Evolutionary conservation across 2,888 invertebrate genomes (phyloP).

Genomic region (Melangyna quadrimaculata): DNA sequence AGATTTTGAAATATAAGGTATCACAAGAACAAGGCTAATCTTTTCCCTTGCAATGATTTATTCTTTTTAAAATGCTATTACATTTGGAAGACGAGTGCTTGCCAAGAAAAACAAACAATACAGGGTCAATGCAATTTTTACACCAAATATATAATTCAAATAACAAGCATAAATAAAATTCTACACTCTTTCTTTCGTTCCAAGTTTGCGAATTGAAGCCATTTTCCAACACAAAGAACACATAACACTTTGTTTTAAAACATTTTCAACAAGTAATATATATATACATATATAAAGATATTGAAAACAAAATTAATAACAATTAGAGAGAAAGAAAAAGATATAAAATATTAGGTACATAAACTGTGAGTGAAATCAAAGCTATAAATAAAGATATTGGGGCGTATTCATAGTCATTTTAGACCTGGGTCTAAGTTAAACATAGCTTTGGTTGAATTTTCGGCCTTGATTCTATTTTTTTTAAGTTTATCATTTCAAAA

Average conservation of each 20-base stretch:
- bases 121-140: not conserved
- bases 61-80: too few relatives aligned
- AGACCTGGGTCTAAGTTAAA: too few relatives aligned
- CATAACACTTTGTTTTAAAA: slow-evolving; percentile 38
- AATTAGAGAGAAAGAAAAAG: slow-evolving; percentile 53
- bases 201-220: not conserved
- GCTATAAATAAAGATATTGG: slow-evolving; percentile 13
- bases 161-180: not conserved
- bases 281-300: not conserved
- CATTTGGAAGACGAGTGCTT: too few relatives aligned
- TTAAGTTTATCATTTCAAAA: too few relatives aligned
- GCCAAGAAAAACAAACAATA: not conserved
- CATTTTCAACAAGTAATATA: slow-evolving; percentile 29
- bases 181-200: not conserved
- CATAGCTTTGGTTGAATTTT: too few relatives aligned
- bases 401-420: too few relatives aligned
- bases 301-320: slow-evolving; percentile 41
- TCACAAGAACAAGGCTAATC: too few relatives aligned
- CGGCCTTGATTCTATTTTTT: too few relatives aligned
- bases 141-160: not conserved
- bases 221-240: slow-evolving; percentile 26
- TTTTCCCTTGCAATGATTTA: too few relatives aligned
- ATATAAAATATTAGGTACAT: slow-evolving; percentile 56
- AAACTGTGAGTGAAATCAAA: slow-evolving; percentile 49
- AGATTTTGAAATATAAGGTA: too few relatives aligned